Evolutionary conservation across 2,888 invertebrate genomes (phyloP).

Genomic region (Rotaria sp.): DNA sequence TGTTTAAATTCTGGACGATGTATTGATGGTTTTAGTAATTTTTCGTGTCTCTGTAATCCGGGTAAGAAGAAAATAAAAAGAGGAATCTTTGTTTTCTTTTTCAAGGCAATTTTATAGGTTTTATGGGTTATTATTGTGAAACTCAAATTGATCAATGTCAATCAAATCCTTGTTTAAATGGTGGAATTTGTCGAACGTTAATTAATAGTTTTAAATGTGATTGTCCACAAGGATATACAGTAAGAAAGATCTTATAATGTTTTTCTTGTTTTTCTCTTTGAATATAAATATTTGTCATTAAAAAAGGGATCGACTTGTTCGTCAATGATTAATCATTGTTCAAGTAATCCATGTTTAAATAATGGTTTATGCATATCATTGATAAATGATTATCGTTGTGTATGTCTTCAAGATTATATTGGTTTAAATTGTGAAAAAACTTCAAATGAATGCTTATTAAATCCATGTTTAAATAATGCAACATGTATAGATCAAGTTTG

Average conservation of each 20-base stretch:
- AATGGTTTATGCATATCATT: constrained; percentile 32
- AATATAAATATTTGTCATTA: too few relatives aligned
- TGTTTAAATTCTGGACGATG: constrained; percentile 38
- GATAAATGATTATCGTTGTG: constrained; percentile 32
- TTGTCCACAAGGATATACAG: constrained; percentile 39
- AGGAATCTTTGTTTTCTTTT: too few relatives aligned
- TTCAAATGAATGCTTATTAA: constrained; percentile 23
- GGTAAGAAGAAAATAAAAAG: not conserved
- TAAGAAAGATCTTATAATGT: not conserved
- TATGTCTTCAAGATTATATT: constrained; percentile 29
- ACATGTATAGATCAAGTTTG: constrained; percentile 34
- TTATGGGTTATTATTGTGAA: constrained; percentile 38
- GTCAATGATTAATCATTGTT: constrained; percentile 13
- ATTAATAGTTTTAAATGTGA: constrained; percentile 33
- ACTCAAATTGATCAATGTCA: constrained; percentile 35
- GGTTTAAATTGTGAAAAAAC: constrained; percentile 29
- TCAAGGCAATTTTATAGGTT: not conserved
- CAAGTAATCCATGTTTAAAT: constrained; percentile 36
- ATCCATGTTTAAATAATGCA: constrained; percentile 38
- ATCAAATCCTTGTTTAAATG: constrained; percentile 40
- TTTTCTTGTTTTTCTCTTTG: not conserved
- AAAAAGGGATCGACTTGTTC: not conserved
- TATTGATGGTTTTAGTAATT: not conserved
- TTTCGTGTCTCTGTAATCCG: not conserved
- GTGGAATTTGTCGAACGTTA: constrained; percentile 35